phyloP scores from a whole-genome alignment of 2,113 vertebrate genomes.

The Engystomops pustulosus region DNA sequence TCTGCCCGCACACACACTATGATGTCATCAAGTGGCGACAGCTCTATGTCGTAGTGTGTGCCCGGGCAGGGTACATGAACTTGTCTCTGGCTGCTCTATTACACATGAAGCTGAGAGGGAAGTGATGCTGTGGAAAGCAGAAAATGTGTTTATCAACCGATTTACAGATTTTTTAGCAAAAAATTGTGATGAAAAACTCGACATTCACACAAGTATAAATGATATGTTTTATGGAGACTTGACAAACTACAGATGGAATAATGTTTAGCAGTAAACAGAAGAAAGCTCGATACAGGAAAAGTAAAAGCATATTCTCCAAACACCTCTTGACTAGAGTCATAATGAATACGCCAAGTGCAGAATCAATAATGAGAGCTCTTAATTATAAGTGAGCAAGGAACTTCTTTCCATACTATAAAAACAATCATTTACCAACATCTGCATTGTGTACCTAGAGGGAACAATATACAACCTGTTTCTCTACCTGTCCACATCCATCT shows the following conservation, averaged over 20 bases:
- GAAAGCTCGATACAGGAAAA: conserved; percentile 43
- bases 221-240: conserved; percentile 13
- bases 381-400: conserved; percentile 45
- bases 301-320: conserved; percentile 52
- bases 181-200: too few relatives aligned
- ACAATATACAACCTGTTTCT: conserved; percentile 51
- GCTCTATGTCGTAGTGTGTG: too few relatives aligned
- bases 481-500: conserved; percentile 38
- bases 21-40: too few relatives aligned
- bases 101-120: too few relatives aligned
- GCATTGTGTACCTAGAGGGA: conserved; percentile 45
- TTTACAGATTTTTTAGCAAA: too few relatives aligned
- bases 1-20: too few relatives aligned
- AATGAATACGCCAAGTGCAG: conserved; percentile 33
- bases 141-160: too few relatives aligned
- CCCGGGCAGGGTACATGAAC: too few relatives aligned
- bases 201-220: too few relatives aligned
- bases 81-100: too few relatives aligned
- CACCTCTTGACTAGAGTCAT: conserved; percentile 44
- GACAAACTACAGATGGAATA: conserved; percentile 40
- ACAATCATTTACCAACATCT: conserved; percentile 47
- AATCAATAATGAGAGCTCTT: conserved; percentile 52
- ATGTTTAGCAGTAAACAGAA: conserved; percentile 25
- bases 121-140: too few relatives aligned
- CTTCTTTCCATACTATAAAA: conserved; percentile 37